Evolutionary conservation across 2,888 invertebrate genomes (phyloP), one percentile per base, ranked within the genome.

Genomic region (Ormia ochracea): DNA sequence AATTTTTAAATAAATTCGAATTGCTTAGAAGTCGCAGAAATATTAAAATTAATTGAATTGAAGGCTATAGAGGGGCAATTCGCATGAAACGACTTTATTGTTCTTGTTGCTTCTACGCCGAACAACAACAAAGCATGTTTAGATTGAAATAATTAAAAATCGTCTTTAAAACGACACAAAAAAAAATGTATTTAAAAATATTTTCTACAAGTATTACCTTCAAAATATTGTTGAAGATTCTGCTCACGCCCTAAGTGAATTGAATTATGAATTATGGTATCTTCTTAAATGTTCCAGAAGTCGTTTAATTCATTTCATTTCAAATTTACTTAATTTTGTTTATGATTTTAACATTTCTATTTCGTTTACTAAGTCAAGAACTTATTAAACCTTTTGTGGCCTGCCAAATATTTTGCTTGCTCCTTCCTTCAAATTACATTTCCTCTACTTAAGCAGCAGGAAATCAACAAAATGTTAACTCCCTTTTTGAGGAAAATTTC

Each of bases 391-490:
- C 23, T 70, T 65, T 52, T 74, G 56, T 70, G 58, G 63, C 69
- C 69, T 56, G 23, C 28, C n/a, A 76, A 58, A 66, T 58, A 14
- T 61, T 45, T 59, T 48, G 33, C 54, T 68, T 50, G 10, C 31
- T 48, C n/a, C 41, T 50, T 28, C 31, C 5, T 19, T 12, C 48
- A 19, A 36, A 41, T 33, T 28, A 3, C 26, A 66, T 73, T 76
- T 76, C 61, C 68, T 72, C 58, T 63, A 56, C 43, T 76, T 43
- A 23, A 48, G 50, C 76, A 76, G 76, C 61, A 73, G 76, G 80
- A 80, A 72, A 80, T 72, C 33, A 74, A 52, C 58, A 70, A 66
- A 68, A 50, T 48, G 50, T 72, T 72, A n/a, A 76, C 66, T 76
- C 76, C 76, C 80, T 72, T 61, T n/a, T 61, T 59, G 36, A 48